phyloP scores from a whole-genome alignment of 2,888 invertebrate species.

The Chalcosyrphus nemorum region DNA sequence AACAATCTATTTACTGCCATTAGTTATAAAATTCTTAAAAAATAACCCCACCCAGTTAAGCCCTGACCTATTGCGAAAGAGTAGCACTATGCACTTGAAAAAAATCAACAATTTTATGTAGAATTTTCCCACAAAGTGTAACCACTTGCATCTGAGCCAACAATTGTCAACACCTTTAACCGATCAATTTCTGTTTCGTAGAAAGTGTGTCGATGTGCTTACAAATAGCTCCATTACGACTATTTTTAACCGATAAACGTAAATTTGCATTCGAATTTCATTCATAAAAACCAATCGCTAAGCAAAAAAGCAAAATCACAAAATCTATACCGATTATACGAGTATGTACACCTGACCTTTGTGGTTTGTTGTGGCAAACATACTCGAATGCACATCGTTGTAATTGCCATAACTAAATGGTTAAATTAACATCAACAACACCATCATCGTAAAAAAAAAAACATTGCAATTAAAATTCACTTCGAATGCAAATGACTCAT shows the following conservation, averaged over 20 bases:
- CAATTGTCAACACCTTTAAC: background rate
- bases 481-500: constrained; percentile 48
- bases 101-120: too few species aligned
- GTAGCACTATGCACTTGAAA: too few species aligned
- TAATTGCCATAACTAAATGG: constrained; percentile 66
- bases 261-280: constrained; percentile 48
- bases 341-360: constrained; percentile 49
- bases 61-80: too few species aligned
- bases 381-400: constrained; percentile 12
- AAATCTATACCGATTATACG: too few species aligned
- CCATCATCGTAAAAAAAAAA: background rate
- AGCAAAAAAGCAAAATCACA: constrained; percentile 14
- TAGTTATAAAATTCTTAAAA: too few species aligned
- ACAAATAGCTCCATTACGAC: constrained; percentile 15
- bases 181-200: background rate
- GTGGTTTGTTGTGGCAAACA: background rate
- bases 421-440: constrained; percentile 19
- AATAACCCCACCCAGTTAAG: too few species aligned
- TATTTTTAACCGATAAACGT: constrained; percentile 4
- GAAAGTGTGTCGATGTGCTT: constrained; percentile 28
- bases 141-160: background rate
- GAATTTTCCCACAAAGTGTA: too few species aligned
- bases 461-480: constrained; percentile 34
- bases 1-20: too few species aligned
- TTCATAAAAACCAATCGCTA: constrained; percentile 51